phyloP scores from a whole-genome alignment of 2,797 vertebrate species.

The Myotis pilosus region DNA sequence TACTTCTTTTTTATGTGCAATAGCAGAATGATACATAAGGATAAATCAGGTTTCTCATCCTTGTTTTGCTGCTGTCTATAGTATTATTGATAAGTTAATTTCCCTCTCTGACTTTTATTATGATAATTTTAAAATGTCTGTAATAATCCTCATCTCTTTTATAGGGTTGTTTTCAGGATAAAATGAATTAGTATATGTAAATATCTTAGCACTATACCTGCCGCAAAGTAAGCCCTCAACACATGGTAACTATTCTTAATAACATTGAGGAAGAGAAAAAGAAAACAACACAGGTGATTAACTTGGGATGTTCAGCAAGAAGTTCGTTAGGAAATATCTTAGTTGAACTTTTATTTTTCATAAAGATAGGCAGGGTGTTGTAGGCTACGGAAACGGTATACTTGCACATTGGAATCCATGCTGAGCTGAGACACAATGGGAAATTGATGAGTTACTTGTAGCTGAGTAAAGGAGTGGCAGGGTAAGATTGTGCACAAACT shows the following conservation, averaged over 20 bases:
- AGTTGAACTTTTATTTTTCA: neutral
- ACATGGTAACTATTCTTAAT: neutral
- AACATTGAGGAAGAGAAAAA: neutral
- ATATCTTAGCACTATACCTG: neutral
- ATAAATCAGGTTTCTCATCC: neutral
- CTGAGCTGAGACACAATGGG: neutral
- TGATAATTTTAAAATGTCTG: neutral
- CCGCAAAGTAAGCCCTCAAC: constrained; percentile 14
- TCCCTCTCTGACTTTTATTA: neutral
- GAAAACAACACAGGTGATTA: neutral
- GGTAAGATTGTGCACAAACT: neutral
- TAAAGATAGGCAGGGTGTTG: neutral
- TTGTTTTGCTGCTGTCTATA: neutral
- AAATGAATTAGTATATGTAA: neutral
- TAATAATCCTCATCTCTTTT: neutral
- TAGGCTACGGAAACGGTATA: neutral
- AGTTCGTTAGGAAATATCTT: neutral
- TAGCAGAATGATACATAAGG: neutral
- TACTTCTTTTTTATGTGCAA: neutral
- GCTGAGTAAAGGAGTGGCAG: neutral
- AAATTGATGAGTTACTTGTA: constrained; percentile 6
- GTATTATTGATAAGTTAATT: constrained; percentile 34
- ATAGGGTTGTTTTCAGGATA: neutral
- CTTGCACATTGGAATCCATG: neutral
- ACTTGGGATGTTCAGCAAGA: neutral